Conservation (phyloP, 2,888 invertebrate species). For the Diabrotica balteata region DNA sequence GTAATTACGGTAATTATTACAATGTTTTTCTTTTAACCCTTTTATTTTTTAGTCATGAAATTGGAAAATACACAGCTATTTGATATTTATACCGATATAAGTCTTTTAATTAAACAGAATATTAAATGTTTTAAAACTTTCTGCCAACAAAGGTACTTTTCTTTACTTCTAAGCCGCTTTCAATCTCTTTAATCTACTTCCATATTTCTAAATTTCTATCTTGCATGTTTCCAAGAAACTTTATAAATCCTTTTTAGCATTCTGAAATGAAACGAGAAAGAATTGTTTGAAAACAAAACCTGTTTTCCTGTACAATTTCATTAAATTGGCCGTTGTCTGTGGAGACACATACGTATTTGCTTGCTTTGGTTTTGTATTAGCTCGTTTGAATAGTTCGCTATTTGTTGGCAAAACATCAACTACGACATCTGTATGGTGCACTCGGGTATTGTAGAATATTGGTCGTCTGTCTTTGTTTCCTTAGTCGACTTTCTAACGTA, state of each 20-base stretch:
- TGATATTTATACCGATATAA: too few species aligned
- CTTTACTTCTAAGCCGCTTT: neutral
- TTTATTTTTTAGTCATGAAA: too few species aligned
- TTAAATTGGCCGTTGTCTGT: constrained; percentile 12
- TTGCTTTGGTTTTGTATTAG: constrained; percentile 13
- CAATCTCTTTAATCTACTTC: neutral
- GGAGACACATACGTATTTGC: constrained; percentile 16
- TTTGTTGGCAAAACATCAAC: constrained; percentile 11
- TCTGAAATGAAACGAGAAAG: constrained; percentile 13
- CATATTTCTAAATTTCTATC: neutral
- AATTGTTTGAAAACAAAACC: constrained; percentile 9
- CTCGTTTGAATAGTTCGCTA: constrained; percentile 11
- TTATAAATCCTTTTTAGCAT: constrained; percentile 9
- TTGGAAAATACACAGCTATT: too few species aligned
- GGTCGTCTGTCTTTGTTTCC: too few species aligned
- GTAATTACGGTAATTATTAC: too few species aligned
- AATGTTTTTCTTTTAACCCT: too few species aligned
- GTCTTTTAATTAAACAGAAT: too few species aligned
- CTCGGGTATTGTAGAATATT: too few species aligned
- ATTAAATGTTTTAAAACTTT: neutral
- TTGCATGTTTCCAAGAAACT: neutral
- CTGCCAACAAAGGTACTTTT: neutral
- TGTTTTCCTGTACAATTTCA: constrained; percentile 14
- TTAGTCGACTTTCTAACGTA: too few species aligned
- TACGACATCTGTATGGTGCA: neutral